These are phyloP conservation scores for Dinocampus coccinellae DNA, from an alignment of 2,888 invertebrate genomes.

Conservation along the genomic window DNA sequence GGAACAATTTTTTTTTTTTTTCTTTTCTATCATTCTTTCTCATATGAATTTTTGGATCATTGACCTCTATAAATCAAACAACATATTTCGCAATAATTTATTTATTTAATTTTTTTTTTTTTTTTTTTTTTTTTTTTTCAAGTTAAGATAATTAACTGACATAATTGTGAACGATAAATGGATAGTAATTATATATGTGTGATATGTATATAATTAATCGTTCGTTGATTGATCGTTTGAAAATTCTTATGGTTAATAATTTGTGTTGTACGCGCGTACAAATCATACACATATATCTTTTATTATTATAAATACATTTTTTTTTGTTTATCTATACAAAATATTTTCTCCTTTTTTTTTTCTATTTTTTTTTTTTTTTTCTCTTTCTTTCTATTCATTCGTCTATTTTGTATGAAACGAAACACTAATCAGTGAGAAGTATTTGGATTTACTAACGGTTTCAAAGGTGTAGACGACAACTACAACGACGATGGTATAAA, in stretches of 20 bases:
- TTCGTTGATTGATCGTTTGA: conserved; percentile 14
- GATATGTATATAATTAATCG: neutral
- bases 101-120: neutral
- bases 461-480: neutral
- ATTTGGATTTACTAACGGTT: conserved; percentile 6
- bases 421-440: neutral
- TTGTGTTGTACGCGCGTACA: neutral
- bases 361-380: too few relatives aligned
- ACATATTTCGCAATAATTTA: neutral
- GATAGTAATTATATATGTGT: conserved; percentile 5
- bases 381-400: too few relatives aligned
- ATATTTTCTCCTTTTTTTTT: neutral
- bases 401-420: neutral
- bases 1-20: neutral
- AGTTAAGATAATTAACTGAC: neutral
- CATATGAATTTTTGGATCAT: neutral
- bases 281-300: neutral
- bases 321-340: neutral
- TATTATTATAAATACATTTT: neutral
- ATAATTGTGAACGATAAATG: conserved; percentile 14
- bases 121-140: neutral
- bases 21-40: neutral
- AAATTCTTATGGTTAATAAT: conserved; percentile 9
- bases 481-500: neutral
- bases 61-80: neutral